Conservation (phyloP, 2,888 invertebrate species). For the Scaptomyza reducta region DNA sequence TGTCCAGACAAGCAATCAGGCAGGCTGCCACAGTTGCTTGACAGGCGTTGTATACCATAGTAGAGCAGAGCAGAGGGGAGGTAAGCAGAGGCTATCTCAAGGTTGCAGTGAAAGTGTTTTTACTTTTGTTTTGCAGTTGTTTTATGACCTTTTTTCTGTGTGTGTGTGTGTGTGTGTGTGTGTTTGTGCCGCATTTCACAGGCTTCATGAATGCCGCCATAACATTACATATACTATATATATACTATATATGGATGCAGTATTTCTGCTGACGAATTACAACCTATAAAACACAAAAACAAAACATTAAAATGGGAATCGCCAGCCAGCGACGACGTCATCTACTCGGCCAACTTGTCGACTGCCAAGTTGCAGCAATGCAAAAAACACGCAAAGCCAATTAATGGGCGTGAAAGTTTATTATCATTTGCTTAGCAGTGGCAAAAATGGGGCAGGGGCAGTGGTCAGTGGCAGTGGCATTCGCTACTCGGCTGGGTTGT, state of each 20-base stretch:
- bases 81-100: conserved; percentile 47
- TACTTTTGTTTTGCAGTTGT: conserved; percentile 64
- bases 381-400: conserved; percentile 72
- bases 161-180: conserved; percentile 1
- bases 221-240: conserved; percentile 36
- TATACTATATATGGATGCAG: conserved; percentile 9
- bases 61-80: conserved; percentile 1
- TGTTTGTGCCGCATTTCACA: conserved; percentile 56
- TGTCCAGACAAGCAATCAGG: conserved; percentile 31
- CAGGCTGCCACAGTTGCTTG: conserved; percentile 27
- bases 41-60: conserved; percentile 25
- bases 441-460: conserved; percentile 32
- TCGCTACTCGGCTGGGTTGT: conserved; percentile 44
- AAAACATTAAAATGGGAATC: conserved; percentile 49
- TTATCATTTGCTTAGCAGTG: conserved; percentile 68
- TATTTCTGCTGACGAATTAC: conserved; percentile 74
- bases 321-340: conserved; percentile 41
- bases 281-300: conserved; percentile 51
- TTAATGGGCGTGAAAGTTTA: conserved; percentile 80
- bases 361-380: conserved; percentile 30
- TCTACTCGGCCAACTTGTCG: conserved; percentile 26
- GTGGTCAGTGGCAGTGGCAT: conserved; percentile 17
- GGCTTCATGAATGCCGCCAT: conserved; percentile 65
- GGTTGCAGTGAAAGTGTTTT: conserved; percentile 81
- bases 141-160: conserved; percentile 62